Evolutionary conservation across 2,113 vertebrate species (phyloP), one percentile per base, ranked within the genome.

Genomic region (Pteronura brasiliensis): DNA sequence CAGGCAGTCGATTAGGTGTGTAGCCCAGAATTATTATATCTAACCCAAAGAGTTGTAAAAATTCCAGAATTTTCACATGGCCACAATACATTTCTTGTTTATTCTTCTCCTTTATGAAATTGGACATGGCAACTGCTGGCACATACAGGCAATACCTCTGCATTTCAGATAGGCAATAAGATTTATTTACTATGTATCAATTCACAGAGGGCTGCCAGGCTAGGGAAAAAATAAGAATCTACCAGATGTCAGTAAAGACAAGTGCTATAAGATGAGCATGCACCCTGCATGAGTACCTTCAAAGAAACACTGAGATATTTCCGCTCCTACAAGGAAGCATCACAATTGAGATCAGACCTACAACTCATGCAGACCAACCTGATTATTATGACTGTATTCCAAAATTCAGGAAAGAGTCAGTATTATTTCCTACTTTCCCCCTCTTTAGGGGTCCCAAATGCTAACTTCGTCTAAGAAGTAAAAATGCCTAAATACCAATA

Each of bases 361-460:
- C 10, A 92, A 80, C 59, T 96, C 63, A 88, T 57, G 34, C 52
- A 95, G 39, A 25, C 82, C 6, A 97, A 96, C 17, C 21, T 65
- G 42, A 84, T 85, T 76, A 92, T 91, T 59, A 88, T 11, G 57
- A 84, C 23, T 77, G 25, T 59, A 39, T 49, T 88, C 86, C 63
- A 88, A 98, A 96, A 91, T 42, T 85, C 82, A 93, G 34, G 6
- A 31, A 88, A 96, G 44, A 97, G 81, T 72, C 79, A 92, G 59
- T 87, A 82, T 57, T 90, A 81, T 55, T 36, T 90, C 47, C 81
- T 71, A 87, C 23, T 69, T 92, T 88, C 52, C 87, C 44, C 27
- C 44, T 84, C 15, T 69, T 52, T 57, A 9, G 1, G 1, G 29
- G 14, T 80, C 63, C 85, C 92, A 95, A 82, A 95, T 88, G 55